phyloP scores from a whole-genome alignment of 1,140 invertebrate species.

The Zaprionus ghesquierei region DNA sequence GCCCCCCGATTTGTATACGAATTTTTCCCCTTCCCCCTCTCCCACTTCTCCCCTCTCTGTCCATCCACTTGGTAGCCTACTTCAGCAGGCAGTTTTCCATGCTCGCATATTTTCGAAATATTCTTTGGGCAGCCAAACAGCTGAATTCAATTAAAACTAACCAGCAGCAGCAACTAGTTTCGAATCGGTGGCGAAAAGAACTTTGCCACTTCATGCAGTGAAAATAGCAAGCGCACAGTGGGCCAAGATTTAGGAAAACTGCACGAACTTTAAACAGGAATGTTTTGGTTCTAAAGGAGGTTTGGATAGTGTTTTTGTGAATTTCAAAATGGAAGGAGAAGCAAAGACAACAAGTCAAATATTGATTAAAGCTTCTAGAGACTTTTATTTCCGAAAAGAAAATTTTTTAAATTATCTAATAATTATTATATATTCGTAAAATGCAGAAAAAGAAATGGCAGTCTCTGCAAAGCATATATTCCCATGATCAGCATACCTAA shows the following conservation, averaged over 20 bases:
- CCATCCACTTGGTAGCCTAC: neutral
- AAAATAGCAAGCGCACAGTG: constrained; percentile 6
- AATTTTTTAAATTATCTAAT: no score
- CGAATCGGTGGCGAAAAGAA: constrained; percentile 23
- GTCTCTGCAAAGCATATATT: no score
- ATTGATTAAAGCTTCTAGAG: no score
- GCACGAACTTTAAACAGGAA: neutral
- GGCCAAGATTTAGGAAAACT: neutral
- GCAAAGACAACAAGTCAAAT: no score
- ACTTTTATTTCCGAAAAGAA: no score
- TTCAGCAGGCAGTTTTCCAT: neutral
- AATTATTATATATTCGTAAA: no score
- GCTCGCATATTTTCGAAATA: constrained; percentile 5
- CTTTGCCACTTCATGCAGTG: constrained; percentile 7
- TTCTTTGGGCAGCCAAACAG: constrained; percentile 13
- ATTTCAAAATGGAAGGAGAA: no score
- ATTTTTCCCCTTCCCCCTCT: neutral
- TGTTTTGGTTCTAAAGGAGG: no score
- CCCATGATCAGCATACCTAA: no score
- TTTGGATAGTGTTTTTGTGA: no score
- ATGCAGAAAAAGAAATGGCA: no score
- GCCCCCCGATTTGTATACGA: constrained; percentile 22
- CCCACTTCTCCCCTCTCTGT: no score
- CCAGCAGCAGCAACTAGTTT: constrained; percentile 32
- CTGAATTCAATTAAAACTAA: constrained; percentile 39